Percentiles rank a stretch among this genome's conserved stretches.
phyloP scores from a whole-genome alignment of 2,888 invertebrate species.

The Tipula unca region DNA sequence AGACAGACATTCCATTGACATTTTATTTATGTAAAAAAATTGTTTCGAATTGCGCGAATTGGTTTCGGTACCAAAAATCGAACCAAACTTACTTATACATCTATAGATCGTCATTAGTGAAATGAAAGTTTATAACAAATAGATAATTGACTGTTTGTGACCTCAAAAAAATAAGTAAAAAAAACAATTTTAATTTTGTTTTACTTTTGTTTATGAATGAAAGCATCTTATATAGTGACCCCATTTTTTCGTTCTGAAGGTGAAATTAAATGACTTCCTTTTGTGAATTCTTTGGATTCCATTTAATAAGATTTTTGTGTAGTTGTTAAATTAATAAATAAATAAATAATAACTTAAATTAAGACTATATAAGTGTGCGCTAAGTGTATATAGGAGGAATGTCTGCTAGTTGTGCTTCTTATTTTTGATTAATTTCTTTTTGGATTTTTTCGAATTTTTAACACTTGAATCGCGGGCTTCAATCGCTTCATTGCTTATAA shows the following conservation, averaged over 20 bases:
- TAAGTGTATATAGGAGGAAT: neutral
- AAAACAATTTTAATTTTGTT: neutral
- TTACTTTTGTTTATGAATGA: neutral
- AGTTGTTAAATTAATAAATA: neutral
- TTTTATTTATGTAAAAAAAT: too few relatives aligned
- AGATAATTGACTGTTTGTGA: neutral
- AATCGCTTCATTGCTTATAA: constrained; percentile 53
- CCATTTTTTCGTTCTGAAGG: neutral
- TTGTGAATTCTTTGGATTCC: neutral
- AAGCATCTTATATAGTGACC: neutral
- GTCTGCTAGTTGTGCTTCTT: neutral
- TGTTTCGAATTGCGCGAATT: too few relatives aligned
- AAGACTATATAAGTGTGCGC: neutral
- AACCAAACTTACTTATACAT: too few relatives aligned
- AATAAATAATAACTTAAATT: neutral
- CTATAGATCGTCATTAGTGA: too few relatives aligned
- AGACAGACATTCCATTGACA: too few relatives aligned
- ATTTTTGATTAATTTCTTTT: neutral
- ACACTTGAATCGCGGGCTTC: constrained; percentile 37
- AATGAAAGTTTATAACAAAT: too few relatives aligned
- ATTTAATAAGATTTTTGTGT: too few relatives aligned
- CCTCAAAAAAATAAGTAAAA: neutral
- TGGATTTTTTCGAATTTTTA: neutral
- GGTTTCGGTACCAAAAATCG: too few relatives aligned
- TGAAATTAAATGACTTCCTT: neutral